Evolutionary conservation across 2,797 vertebrate species (phyloP), one percentile per base, ranked within the genome.

Genomic region (Tenualosa thibaudeaui): DNA sequence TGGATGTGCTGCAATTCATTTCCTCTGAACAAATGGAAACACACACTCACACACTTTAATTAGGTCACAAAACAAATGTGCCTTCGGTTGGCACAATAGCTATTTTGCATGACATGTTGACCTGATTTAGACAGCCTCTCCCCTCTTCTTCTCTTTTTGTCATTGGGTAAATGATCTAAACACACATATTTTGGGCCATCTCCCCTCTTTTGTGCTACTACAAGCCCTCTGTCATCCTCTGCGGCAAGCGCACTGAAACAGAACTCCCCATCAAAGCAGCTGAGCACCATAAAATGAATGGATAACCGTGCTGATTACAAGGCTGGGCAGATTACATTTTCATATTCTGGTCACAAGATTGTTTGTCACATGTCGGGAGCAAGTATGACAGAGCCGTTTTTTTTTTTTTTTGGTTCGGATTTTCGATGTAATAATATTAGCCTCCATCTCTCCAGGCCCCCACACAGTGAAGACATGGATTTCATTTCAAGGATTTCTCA

Each of bases 261-360:
- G n/a, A 24, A 13, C 58, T 1, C 6, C n/a, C 58, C 58, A 37
- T 81, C 83, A 37, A 13, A 81, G 75, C 54, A 60, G n/a, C 37
- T 8, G 62, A 68, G n/a, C 53, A 51, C 81, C 54, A 81, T 40
- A 12, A 81, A 53, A 43, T 68, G 31, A 68, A 71, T 0, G 12
- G 65, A 31, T 46, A 10, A 75, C 60, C 49, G 40, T 5, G 1
- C 50, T 68, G 75, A 68, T 68, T 43, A 50, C 56, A 17, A 26
- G 50, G 46, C 19, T 43, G 26, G 26, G 51, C 68, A 40, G 51
- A 84, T n/a, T 78, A 53, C 65, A 71, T 40, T 56, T 37, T 24
- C 19, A 24, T 68, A 26, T 56, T 81, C 56, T 37, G 26, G 84
- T 87, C 81, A 83, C 75, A 65, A 81, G 81, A 87, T 81, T 81